Percentiles rank a stretch among this genome's conserved stretches.
phyloP scores from a whole-genome alignment of 1,140 invertebrate species.

The Elysia chlorotica region DNA sequence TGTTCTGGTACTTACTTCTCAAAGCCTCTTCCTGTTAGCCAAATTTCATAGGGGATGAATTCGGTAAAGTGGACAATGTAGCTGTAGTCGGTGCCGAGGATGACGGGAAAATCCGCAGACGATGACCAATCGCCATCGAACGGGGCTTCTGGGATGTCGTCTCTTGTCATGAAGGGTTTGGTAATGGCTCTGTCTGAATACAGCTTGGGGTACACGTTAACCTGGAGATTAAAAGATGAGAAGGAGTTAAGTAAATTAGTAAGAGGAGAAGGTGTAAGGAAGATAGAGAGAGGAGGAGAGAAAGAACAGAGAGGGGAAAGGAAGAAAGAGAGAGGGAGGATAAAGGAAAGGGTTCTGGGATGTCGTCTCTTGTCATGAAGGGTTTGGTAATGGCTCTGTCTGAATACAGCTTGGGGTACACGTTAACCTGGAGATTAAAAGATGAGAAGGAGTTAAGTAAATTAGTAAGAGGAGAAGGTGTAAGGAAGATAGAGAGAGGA shows the following conservation, averaged over 20 bases:
- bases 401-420: background rate
- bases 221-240: background rate
- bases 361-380: background rate
- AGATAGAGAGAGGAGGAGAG: background rate
- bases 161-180: background rate
- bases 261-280: too few relatives aligned
- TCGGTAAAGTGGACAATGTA: background rate
- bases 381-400: background rate
- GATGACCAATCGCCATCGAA: background rate
- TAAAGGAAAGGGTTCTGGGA: too few relatives aligned
- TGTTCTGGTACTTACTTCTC: too few relatives aligned
- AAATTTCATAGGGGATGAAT: too few relatives aligned
- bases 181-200: too few relatives aligned
- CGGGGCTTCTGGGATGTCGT: background rate
- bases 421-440: background rate
- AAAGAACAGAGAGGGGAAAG: background rate
- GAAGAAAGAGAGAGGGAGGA: background rate
- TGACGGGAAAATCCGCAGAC: background rate
- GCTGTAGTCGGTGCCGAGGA: background rate
- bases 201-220: background rate
- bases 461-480: background rate
- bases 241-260: too few relatives aligned
- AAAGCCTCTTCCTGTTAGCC: too few relatives aligned
- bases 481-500: background rate
- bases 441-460: background rate